Conservation (phyloP, 2,797 vertebrate species). For the Peromyscus nudipes region DNA sequence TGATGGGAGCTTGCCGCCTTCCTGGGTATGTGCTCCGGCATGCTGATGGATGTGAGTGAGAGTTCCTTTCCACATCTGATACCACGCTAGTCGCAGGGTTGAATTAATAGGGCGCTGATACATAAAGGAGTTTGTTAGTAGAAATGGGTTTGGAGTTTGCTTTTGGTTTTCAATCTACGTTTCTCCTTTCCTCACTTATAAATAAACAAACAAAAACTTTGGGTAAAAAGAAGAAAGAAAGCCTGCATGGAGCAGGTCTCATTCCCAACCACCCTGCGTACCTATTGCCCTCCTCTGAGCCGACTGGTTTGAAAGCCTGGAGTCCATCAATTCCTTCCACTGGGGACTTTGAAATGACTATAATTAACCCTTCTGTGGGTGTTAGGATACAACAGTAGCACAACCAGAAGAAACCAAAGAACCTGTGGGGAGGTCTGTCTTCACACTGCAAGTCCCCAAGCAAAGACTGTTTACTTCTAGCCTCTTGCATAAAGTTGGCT, state of each 20-base stretch:
- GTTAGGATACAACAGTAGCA: conserved; percentile 26
- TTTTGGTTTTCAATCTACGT: not conserved
- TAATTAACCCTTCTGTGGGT: conserved; percentile 38
- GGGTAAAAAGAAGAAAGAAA: conserved; percentile 41
- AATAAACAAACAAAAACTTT: not conserved
- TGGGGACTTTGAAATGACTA: conserved; percentile 52
- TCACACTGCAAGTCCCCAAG: not conserved
- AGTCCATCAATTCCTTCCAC: conserved; percentile 16
- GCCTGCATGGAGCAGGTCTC: not conserved
- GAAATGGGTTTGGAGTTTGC: not conserved
- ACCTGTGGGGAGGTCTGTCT: not conserved
- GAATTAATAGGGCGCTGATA: conserved; percentile 3
- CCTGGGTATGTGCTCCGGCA: not conserved
- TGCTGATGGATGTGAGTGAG: not conserved
- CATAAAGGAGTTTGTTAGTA: not conserved
- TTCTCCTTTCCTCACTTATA: conserved; percentile 57
- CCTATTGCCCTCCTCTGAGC: not conserved
- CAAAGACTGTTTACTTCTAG: not conserved
- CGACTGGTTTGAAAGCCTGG: not conserved
- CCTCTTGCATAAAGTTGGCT: not conserved
- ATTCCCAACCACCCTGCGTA: conserved; percentile 31
- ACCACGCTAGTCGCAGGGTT: not conserved
- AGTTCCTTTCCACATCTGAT: not conserved
- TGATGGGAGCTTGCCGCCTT: not conserved
- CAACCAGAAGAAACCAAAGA: not conserved